Base-by-base conservation (phyloP, 1,140 invertebrate species). In the Drosophila equinoxialis region DNA sequence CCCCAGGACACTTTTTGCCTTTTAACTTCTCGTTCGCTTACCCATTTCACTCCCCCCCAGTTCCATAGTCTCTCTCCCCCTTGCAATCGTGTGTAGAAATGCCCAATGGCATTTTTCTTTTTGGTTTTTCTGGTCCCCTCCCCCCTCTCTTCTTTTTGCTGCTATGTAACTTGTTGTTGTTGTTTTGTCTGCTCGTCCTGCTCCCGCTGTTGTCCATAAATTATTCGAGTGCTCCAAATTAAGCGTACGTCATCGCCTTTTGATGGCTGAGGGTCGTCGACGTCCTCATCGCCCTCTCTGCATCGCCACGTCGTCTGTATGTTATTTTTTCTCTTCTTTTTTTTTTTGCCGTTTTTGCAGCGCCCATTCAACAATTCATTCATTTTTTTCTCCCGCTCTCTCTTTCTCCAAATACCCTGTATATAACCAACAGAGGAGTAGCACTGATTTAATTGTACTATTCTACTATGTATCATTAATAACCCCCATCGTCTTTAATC, bases 201-300 rank as follows among this genome's bases (percentile, higher is more conserved):
- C 61, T 65, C 58, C n/a, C 45, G 45, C 55, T 48, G 33, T 42
- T 69, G 77, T 60, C 74, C 69, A 86, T 86, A 82, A 86, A 86
- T 87, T 77, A 87, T 86, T 82, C 65, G 66, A 74, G 61, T 70
- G 83, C 72, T 74, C 69, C 83, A 82, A 87, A 87, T 87, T 87
- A 87, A 87, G 83, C 83, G 68, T 70, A 79, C 83, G 83, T 87
- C 83, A 87, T 87, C 83, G 83, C 79, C 76, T 87, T 87, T 87
- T 77, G 77, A 87, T 79, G 70, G 70, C 59, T 39, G 68, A 60
- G 76, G 68, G 68, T 76, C 65, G 39, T 35, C 51, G 42, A 26
- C 35, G 35, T 37, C 51, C 65, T 72, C 65, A 30, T 35, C 51
- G 42, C 30, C 30, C 30, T 30, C 58, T 68, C 65, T 45, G 1